Evolutionary conservation across 2,113 vertebrate species (phyloP), one percentile per base, ranked within the genome.

Genomic region (Miniopterus natalensis): DNA sequence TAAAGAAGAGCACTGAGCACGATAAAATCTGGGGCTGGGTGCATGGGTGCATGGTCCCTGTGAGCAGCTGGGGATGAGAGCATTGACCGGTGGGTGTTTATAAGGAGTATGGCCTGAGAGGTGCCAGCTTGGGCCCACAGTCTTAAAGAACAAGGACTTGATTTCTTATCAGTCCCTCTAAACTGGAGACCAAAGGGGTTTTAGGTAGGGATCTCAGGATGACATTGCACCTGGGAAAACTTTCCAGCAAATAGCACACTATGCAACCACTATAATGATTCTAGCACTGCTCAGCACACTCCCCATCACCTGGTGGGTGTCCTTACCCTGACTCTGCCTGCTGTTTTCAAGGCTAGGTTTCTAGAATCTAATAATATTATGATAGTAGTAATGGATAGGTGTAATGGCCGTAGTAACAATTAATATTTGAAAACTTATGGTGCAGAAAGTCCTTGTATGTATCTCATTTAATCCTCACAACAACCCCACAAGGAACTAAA

Each of bases 141-240:
- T 81, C 53, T 85, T 66, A 8, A 77, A n/a, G 78, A 42, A 53
- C 12, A 79, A 94, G 92, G 53, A 75, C 6, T 18, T 65, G 25
- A 63, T 53, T 94, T 90, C 61, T 65, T 29, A 74, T 25, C 53
- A 66, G 36, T 59, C 31, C 49, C 45, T 73, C 6, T 59, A 53
- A 65, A 63, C 59, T 53, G 7, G 55, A 94, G 14, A 55, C 47
- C 47, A 85, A 40, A 31, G 25, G 15, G n/a, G 17, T 53, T 91
- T 95, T 42, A 81, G 49, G 23, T 27, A 63, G 63, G 21, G 5
- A 78, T 83, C 57, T 94, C 55, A 55, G 40, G 49, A 23, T 84
- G 61, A 55, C 78, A 49, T 45, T 87, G 81, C 85, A 10, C 66
- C 86, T 93, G 9, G 66, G 63, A 85, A 94, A 66, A 36, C 45